Base-by-base conservation (phyloP, 2,113 vertebrate species). In the Cnemophilus loriae region DNA sequence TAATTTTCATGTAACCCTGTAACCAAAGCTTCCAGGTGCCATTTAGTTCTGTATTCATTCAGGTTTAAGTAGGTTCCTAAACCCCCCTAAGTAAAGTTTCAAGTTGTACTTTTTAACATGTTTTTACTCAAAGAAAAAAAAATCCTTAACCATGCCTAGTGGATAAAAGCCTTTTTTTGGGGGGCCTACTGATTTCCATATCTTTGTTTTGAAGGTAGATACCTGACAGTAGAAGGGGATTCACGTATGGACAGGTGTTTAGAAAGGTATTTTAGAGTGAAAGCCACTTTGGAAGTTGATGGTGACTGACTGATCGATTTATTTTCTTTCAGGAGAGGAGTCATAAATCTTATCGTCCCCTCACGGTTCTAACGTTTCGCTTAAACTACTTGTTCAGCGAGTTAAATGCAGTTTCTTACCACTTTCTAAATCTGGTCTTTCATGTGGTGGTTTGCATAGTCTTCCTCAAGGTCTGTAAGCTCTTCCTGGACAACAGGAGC, bases 361-460 rank as follows among this genome's bases (percentile, higher is more conserved):
- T 99, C 89, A 99, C 99, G 11, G 99, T 99, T 24, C 97, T 99
- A 92, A 99, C 99, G 0, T 99, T 99, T 96, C 98, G 99, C 35
- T 97, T 99, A 91, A 99, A 99, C 98, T 99, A 99, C 96, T 88
- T 99, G 87, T 98, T 99, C 96, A 99, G 98, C 24, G 99, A 99
- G 89, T 97, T 99, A 89, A 99, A 98, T 67, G 98, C 99, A 9
- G 98, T 98, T 64, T 99, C 99, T n/a, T 99, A 99, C 96, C 99
- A 99, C 93, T 98, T 99, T 57, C 92, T 99, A 33, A 99, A 99
- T 41, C 96, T 99, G 52, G 59, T 99, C 63, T 98, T 99, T 61
- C 99, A 99, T 46, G 98, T 95, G 9, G 94, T 98, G 24, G 99
- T 99, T 57, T 99, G 98, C 87, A 83, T 99, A 88, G 97, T 99